Percentiles rank a stretch among this genome's conserved stretches.
Evolutionary conservation across 2,888 invertebrate genomes (phyloP).

Genomic region (Tipula lateralis): DNA sequence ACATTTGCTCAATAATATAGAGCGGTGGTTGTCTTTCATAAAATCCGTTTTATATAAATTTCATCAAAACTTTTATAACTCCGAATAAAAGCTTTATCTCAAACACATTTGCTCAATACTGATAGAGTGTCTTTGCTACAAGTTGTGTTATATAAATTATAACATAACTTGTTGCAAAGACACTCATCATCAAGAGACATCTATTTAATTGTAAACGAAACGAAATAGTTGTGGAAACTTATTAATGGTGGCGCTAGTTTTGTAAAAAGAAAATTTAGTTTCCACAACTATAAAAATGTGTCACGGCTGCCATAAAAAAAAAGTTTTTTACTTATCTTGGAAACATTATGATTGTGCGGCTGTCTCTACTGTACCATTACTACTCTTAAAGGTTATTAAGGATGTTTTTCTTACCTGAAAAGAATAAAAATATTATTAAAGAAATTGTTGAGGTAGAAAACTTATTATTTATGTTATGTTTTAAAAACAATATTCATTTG

Average conservation of each 20-base stretch:
- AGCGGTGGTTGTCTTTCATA: too few relatives aligned
- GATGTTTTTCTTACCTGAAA: background rate
- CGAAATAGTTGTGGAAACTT: background rate
- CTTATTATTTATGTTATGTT: conserved; percentile 19
- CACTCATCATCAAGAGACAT: background rate
- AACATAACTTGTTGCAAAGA: background rate
- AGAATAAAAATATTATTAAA: background rate
- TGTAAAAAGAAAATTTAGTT: background rate
- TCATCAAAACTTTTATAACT: too few relatives aligned
- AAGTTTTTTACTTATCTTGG: background rate
- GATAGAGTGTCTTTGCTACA: background rate
- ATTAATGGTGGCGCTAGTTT: background rate
- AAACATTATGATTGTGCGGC: too few relatives aligned
- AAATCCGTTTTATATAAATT: too few relatives aligned
- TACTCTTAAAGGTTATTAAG: background rate
- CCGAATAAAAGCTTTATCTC: background rate
- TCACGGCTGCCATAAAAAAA: background rate
- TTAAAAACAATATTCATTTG: background rate
- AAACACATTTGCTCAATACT: background rate
- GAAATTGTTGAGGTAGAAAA: background rate
- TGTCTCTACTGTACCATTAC: background rate
- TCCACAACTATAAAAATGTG: background rate
- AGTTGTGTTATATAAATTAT: background rate
- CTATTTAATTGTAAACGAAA: background rate
- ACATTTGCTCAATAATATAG: too few relatives aligned